Evolutionary conservation across 2,113 vertebrate species (phyloP).

Genomic region (Centropus unirufus): DNA sequence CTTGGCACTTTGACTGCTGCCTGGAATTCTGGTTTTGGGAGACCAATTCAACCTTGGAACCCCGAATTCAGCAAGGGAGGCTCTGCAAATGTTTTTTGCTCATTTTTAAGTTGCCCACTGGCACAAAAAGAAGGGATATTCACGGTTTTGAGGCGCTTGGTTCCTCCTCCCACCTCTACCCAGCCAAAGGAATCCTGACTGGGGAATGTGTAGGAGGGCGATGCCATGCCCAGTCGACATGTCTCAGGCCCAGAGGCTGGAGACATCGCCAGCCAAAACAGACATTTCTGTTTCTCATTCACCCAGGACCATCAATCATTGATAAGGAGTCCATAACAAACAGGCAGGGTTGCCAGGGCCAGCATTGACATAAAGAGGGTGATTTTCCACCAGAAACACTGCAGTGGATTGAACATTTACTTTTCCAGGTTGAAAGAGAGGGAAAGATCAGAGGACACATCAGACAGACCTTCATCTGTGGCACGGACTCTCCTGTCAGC

Average conservation of each 20-base stretch:
- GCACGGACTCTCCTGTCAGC: slow-evolving; percentile 96
- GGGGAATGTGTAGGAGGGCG: neutral
- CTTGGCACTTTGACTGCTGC: too few species aligned
- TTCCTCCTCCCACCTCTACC: neutral
- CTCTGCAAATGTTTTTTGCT: neutral
- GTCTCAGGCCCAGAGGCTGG: neutral
- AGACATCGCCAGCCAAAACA: neutral
- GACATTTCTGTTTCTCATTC: neutral
- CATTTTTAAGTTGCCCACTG: neutral
- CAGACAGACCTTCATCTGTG: slow-evolving; percentile 93
- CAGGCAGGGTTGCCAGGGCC: neutral
- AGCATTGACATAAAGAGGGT: neutral
- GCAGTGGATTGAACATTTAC: neutral
- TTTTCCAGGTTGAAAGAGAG: too few species aligned
- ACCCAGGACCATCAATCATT: neutral
- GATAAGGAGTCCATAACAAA: neutral
- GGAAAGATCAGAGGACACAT: accelerated
- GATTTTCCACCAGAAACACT: accelerated
- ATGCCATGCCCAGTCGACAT: neutral
- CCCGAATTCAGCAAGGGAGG: neutral
- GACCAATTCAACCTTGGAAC: neutral
- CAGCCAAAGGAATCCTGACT: neutral
- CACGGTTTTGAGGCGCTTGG: neutral
- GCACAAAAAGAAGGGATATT: neutral
- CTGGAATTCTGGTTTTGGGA: neutral